A percentile compares a stretch with the other conserved stretches of the same genome.
phyloP scores from a whole-genome alignment of 2,888 invertebrate genomes.

The Zaprionus lineosus region DNA sequence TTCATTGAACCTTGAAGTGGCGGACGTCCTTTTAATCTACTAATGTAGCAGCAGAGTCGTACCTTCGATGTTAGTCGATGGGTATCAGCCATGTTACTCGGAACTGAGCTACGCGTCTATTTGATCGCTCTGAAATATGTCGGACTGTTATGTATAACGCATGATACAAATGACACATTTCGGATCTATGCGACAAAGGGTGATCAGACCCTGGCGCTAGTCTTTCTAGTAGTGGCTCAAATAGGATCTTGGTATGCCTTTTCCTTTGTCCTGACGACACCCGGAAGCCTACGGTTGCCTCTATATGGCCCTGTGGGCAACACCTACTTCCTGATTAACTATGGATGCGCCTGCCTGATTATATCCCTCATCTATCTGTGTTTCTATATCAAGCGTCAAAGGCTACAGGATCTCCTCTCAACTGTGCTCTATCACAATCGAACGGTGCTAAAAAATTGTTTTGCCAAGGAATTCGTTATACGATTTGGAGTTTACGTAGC shows the following conservation, averaged over 20 bases:
- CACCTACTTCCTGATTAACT: constrained; percentile 40
- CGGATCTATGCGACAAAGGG: constrained; percentile 8
- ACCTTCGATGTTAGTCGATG: constrained; percentile 23
- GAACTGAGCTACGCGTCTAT: constrained; percentile 57
- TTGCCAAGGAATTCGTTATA: constrained; percentile 19
- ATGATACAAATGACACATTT: background rate
- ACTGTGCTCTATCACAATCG: constrained; percentile 47
- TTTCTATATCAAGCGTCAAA: constrained; percentile 46
- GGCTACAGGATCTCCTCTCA: constrained; percentile 29
- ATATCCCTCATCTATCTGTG: constrained; percentile 44
- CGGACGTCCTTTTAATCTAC: too few relatives aligned
- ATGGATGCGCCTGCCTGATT: constrained; percentile 41
- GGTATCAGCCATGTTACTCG: constrained; percentile 48
- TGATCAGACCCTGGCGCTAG: constrained; percentile 23
- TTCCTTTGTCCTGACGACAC: constrained; percentile 5
- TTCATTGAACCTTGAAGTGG: too few relatives aligned
- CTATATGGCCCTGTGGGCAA: constrained; percentile 58
- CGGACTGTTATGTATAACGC: constrained; percentile 54
- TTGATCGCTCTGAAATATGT: constrained; percentile 56
- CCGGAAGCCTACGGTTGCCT: too few relatives aligned
- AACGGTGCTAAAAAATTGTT: constrained; percentile 19
- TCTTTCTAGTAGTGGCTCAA: constrained; percentile 30
- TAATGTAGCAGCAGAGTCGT: too few relatives aligned
- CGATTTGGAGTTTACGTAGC: constrained; percentile 34
- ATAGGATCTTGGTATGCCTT: constrained; percentile 34